These are phyloP conservation scores for Chouioia cunea DNA, from an alignment of 2,888 invertebrate species.

Conservation along the genomic window DNA sequence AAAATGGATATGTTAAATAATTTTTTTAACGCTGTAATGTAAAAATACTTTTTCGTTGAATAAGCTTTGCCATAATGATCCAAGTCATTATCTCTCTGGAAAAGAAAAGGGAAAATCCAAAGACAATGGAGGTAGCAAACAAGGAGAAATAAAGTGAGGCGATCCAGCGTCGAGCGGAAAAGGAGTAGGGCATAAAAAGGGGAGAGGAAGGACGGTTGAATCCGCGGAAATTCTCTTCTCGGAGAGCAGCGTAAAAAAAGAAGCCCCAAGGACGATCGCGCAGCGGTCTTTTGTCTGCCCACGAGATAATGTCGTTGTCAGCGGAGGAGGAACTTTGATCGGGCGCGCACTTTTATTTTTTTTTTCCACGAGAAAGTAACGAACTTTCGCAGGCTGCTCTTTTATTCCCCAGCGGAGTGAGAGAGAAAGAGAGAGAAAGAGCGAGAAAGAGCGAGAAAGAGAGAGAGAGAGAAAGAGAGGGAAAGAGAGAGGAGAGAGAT, in stretches of 20 bases:
- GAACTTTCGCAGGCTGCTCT: slow-evolving; percentile 22
- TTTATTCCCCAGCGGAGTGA: slow-evolving; percentile 1
- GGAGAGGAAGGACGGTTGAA: not conserved
- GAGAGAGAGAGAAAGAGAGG: no score
- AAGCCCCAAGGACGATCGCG: slow-evolving; percentile 7
- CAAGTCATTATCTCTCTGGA: no score
- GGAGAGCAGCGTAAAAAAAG: slow-evolving; percentile 5
- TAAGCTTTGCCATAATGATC: no score
- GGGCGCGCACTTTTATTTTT: slow-evolving; percentile 34
- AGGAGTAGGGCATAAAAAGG: not conserved
- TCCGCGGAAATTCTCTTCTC: slow-evolving; percentile 5
- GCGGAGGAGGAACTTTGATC: slow-evolving; percentile 44
- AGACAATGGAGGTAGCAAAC: no score
- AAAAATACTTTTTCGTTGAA: no score
- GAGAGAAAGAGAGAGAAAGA: no score
- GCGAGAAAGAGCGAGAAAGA: no score
- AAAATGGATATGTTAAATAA: no score
- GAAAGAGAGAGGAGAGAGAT: no score
- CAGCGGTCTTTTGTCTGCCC: slow-evolving; percentile 23
- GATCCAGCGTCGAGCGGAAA: slow-evolving; percentile 1
- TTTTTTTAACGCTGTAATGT: no score
- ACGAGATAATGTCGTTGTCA: slow-evolving; percentile 43
- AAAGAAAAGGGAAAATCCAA: no score
- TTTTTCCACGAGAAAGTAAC: slow-evolving; percentile 15
- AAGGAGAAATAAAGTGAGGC: slow-evolving; percentile 5